Percentiles rank a stretch among this genome's conserved stretches.
Conservation (phyloP, 2,113 vertebrate species). For the Hippocampus mohnikei region DNA sequence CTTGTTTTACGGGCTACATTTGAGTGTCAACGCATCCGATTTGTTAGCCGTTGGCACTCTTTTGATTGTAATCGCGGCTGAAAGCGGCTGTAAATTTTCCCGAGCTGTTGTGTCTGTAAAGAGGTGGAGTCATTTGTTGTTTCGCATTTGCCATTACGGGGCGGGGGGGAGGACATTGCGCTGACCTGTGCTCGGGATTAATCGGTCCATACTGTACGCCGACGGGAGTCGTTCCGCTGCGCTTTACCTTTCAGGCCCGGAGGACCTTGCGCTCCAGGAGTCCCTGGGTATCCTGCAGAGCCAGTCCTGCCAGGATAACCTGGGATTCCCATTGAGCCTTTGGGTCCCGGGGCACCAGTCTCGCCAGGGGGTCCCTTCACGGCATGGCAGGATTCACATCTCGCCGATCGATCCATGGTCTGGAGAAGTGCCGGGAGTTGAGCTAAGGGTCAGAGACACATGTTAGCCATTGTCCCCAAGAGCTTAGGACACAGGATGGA, state of each 20-base stretch:
- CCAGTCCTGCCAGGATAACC: conserved; percentile 73
- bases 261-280: conserved; percentile 66
- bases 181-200: not conserved
- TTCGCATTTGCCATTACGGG: conserved; percentile 19
- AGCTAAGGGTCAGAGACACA: conserved; percentile 45
- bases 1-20: conserved; percentile 45
- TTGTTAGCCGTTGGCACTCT: conserved; percentile 37
- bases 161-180: not conserved
- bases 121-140: conserved; percentile 29
- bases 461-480: not conserved
- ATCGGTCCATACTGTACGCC: not conserved
- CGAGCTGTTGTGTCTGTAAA: conserved; percentile 6
- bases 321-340: conserved; percentile 65
- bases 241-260: conserved; percentile 72
- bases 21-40: conserved; percentile 45
- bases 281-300: conserved; percentile 69
- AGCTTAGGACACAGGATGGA: too few relatives aligned
- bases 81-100: conserved; percentile 40
- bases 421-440: conserved; percentile 73
- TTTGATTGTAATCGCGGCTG: conserved; percentile 54
- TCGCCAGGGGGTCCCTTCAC: conserved; percentile 68
- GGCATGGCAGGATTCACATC: conserved; percentile 65
- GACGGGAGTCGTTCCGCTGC: not conserved
- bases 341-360: conserved; percentile 65
- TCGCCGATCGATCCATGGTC: conserved; percentile 44